Percentiles rank a stretch among this genome's conserved stretches.
Evolutionary conservation across 2,113 vertebrate genomes (phyloP).

Genomic region (Synchiropus splendidus): DNA sequence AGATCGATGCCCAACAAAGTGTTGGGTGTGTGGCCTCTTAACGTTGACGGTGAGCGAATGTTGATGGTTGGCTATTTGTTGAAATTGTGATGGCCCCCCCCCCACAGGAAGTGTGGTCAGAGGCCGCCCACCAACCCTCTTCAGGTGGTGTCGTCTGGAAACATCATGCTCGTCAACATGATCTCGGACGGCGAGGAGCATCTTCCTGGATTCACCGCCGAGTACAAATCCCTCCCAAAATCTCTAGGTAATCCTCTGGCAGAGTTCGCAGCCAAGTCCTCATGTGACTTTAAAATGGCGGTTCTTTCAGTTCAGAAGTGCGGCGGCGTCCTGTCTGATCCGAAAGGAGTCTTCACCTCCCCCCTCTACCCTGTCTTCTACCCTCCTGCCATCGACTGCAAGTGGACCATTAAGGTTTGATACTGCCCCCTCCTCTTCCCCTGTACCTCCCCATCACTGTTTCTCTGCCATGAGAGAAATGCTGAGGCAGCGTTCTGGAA

Average conservation of each 20-base stretch:
- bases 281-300: background rate
- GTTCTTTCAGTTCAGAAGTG: conserved; percentile 44
- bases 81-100: no score
- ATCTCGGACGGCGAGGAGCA: conserved; percentile 42
- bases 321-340: conserved; percentile 28
- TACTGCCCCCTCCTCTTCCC: conserved; percentile 18
- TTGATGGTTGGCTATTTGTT: no score
- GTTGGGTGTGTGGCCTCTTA: no score
- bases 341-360: conserved; percentile 46
- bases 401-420: conserved; percentile 67
- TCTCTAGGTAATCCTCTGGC: conserved; percentile 34
- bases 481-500: conserved; percentile 56
- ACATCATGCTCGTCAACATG: conserved; percentile 66
- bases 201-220: conserved; percentile 57
- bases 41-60: no score
- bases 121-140: conserved; percentile 66
- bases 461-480: conserved; percentile 39
- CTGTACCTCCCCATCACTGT: conserved; percentile 24
- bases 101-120: conserved; percentile 66
- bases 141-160: conserved; percentile 62
- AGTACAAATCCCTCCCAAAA: conserved; percentile 34
- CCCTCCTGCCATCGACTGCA: conserved; percentile 62
- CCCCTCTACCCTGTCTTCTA: conserved; percentile 67
- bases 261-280: background rate
- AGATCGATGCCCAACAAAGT: no score